These are phyloP conservation scores for Catajapyx aquilonaris DNA, from an alignment of 1,140 invertebrate species.

Conservation along the genomic window DNA sequence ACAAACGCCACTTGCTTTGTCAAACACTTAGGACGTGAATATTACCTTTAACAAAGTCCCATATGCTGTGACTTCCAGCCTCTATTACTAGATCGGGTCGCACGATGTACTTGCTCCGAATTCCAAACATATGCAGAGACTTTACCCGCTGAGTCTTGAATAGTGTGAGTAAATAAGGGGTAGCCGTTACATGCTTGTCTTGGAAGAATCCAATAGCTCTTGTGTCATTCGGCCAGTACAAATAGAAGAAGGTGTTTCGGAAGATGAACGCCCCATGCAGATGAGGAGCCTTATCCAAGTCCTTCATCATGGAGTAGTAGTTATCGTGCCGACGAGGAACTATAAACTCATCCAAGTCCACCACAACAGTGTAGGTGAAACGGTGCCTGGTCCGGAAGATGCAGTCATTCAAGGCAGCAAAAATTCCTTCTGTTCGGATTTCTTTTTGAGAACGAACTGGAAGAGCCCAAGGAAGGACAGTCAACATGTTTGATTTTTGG, in stretches of 20 bases:
- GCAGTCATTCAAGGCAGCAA: conserved; percentile 39
- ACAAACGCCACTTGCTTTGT: no score
- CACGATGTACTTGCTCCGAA: conserved; percentile 26
- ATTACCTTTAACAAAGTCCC: conserved; percentile 46
- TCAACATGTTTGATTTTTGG: conserved; percentile 20
- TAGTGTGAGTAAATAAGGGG: neutral
- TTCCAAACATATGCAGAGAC: neutral
- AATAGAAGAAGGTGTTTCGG: conserved; percentile 37
- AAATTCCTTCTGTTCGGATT: conserved; percentile 34
- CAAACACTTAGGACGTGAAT: no score
- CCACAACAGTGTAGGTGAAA: conserved; percentile 27
- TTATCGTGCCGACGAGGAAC: conserved; percentile 27
- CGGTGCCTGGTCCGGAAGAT: conserved; percentile 26
- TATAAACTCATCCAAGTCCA: conserved; percentile 38
- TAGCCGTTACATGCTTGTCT: conserved; percentile 5
- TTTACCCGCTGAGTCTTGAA: neutral
- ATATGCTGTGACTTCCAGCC: conserved; percentile 29
- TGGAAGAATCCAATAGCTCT: conserved; percentile 14
- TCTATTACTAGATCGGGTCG: conserved; percentile 21
- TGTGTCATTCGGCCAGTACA: conserved; percentile 29
- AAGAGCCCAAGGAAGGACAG: conserved; percentile 34
- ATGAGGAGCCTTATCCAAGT: conserved; percentile 4
- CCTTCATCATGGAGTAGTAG: conserved; percentile 13
- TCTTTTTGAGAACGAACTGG: conserved; percentile 27
- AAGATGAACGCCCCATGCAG: conserved; percentile 27